phyloP scores from a whole-genome alignment of 2,888 invertebrate species.

The Ashinkailepas kermadecensis region DNA sequence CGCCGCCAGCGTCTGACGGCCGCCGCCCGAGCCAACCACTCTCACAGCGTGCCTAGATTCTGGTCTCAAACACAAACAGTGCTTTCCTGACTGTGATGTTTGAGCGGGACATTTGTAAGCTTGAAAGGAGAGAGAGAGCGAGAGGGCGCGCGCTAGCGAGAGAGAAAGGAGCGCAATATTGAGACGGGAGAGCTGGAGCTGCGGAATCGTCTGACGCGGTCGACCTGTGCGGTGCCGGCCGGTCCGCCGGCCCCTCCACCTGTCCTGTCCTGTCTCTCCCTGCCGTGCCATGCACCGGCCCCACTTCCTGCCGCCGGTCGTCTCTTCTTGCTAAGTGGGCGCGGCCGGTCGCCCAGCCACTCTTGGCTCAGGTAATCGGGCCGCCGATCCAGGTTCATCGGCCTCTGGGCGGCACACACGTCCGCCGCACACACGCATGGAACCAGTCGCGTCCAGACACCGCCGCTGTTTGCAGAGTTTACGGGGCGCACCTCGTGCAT shows the following conservation, averaged over 20 bases:
- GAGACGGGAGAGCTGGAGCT: neutral
- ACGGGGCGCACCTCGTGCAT: too few relatives aligned
- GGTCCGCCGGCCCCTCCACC: neutral
- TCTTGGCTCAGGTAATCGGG: too few relatives aligned
- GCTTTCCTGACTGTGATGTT: constrained; percentile 22
- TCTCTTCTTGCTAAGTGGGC: too few relatives aligned
- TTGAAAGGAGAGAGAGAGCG: neutral
- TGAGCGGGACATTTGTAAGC: constrained; percentile 13
- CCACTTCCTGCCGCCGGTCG: too few relatives aligned
- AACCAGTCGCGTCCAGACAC: too few relatives aligned
- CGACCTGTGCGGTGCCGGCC: neutral
- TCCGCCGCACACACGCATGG: too few relatives aligned
- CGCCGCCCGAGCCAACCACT: neutral
- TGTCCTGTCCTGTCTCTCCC: neutral
- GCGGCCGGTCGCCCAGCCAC: too few relatives aligned
- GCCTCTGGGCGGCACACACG: too few relatives aligned
- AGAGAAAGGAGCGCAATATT: neutral
- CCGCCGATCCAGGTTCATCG: too few relatives aligned
- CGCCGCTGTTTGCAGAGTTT: too few relatives aligned
- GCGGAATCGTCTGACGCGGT: neutral
- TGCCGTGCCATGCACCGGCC: neutral
- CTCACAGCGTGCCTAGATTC: constrained; percentile 20
- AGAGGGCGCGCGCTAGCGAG: too few relatives aligned
- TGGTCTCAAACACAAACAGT: constrained; percentile 22
- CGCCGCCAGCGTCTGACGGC: neutral